A percentile compares a stretch with the other conserved stretches of the same genome.
Conservation (phyloP, 2,797 vertebrate species). For the Uromys caudimaculatus region DNA sequence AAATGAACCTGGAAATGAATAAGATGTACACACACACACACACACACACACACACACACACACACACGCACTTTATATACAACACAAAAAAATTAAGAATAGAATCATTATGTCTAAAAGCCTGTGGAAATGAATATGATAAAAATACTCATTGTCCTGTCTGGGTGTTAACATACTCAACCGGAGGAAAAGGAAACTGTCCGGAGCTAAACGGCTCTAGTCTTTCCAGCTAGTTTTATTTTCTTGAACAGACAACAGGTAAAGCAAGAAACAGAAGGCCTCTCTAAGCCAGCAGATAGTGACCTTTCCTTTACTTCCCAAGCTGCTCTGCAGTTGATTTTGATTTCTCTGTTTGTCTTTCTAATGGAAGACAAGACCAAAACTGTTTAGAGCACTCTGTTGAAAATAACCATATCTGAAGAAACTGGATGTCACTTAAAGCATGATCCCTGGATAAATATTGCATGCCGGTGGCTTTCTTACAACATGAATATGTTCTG, state of each 20-base stretch:
- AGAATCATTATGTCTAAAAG: neutral
- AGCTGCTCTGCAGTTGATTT: neutral
- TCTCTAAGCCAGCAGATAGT: neutral
- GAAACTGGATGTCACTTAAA: conserved; percentile 55
- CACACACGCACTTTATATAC: too few relatives aligned
- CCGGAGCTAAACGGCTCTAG: neutral
- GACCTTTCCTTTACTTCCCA: neutral
- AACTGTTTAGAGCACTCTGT: neutral
- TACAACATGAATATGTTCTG: neutral
- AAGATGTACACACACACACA: neutral
- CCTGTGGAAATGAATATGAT: neutral
- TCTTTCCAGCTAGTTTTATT: neutral
- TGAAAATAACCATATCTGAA: conserved; percentile 10
- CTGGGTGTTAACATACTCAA: neutral
- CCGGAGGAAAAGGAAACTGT: neutral
- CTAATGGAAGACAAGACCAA: neutral
- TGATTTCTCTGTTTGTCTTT: neutral
- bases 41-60: neutral
- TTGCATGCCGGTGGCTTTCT: conserved; percentile 37
- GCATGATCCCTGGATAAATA: conserved; percentile 44
- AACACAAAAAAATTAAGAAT: neutral
- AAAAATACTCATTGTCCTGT: neutral
- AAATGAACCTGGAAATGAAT: neutral
- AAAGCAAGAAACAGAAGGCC: neutral
- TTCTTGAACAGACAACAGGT: neutral